Evolutionary conservation across 2,113 vertebrate genomes (phyloP).

Genomic region (Platanista minor): DNA sequence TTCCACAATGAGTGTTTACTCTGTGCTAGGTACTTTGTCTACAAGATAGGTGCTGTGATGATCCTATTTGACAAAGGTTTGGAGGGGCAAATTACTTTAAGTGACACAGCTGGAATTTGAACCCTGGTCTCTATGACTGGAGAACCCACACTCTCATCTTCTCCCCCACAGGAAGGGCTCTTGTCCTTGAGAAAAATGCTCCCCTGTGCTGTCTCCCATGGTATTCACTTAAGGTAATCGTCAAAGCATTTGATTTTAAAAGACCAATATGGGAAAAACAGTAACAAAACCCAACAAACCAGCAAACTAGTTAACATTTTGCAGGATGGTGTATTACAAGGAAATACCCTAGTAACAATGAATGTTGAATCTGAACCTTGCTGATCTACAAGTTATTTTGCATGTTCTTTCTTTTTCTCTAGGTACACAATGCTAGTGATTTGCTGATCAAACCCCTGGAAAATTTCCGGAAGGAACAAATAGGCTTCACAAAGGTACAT

Average conservation of each 20-base stretch:
- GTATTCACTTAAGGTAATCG: background rate
- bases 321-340: background rate
- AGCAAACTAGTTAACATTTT: background rate
- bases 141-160: background rate
- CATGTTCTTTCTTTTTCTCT: conserved; percentile 34
- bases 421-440: conserved; percentile 97
- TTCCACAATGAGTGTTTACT: background rate
- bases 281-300: background rate
- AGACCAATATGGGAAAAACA: background rate
- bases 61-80: background rate
- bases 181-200: background rate
- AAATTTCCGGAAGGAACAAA: conserved; percentile 96
- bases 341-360: background rate
- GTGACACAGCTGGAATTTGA: background rate
- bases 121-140: background rate
- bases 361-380: conserved; percentile 3
- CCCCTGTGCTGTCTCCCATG: background rate
- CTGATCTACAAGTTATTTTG: conserved; percentile 27
- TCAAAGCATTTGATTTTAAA: conserved; percentile 20
- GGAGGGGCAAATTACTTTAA: background rate
- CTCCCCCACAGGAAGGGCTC: background rate
- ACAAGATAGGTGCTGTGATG: background rate
- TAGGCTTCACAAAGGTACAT: conserved; percentile 94
- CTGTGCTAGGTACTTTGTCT: background rate
- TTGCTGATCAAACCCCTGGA: conserved; percentile 97